Conservation (phyloP, 2,797 vertebrate species). For the Alectoris magna region DNA sequence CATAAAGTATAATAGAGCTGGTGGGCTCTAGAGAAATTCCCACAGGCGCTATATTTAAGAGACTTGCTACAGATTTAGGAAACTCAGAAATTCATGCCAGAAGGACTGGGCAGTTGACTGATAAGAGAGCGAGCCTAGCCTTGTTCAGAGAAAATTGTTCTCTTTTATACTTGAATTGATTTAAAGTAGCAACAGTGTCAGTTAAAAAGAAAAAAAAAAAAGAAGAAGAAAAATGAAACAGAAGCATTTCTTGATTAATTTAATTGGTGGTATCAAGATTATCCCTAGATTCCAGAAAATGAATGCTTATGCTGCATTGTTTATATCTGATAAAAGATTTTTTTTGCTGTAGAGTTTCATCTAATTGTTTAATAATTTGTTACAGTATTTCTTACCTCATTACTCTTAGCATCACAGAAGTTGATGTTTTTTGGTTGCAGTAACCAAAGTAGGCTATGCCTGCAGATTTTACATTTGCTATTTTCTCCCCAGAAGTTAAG, state of each 20-base stretch:
- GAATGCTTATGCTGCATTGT: background rate
- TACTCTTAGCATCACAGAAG: background rate
- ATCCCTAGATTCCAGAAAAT: background rate
- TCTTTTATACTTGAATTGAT: background rate
- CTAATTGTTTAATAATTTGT: background rate
- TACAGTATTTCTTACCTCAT: background rate
- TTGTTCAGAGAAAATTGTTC: background rate
- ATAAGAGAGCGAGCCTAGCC: background rate
- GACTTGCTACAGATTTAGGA: background rate
- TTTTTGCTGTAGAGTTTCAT: background rate
- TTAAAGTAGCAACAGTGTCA: background rate
- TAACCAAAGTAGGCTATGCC: background rate
- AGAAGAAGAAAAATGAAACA: background rate
- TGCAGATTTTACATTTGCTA: background rate
- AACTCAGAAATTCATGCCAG: background rate
- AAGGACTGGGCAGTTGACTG: background rate
- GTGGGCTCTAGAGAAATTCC: background rate
- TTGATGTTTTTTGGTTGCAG: background rate
- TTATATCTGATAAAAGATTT: background rate
- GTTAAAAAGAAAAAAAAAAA: background rate
- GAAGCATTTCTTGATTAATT: background rate
- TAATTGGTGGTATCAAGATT: background rate
- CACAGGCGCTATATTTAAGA: rapidly evolving
- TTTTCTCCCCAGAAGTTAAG: background rate
- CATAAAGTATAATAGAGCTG: background rate